Base-by-base conservation (phyloP, 2,113 vertebrate genomes). In the Myodes glareolus region DNA sequence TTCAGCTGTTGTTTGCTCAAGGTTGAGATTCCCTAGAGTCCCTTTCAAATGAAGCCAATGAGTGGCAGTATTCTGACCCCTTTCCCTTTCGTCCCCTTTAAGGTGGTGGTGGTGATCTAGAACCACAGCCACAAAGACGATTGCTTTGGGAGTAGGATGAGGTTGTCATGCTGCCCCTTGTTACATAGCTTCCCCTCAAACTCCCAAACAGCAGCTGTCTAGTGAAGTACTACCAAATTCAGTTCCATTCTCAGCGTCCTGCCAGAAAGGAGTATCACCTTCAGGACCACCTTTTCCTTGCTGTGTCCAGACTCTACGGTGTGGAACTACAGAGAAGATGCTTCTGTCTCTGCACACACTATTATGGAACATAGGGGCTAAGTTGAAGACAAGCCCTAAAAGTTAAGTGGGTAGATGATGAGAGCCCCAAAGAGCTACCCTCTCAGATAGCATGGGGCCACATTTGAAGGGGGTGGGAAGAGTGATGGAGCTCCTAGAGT, bases 21-120 rank as follows among this genome's bases (percentile, higher is more conserved):
- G 47, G 17, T 90, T 94, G 88, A 58, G 58, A 52, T 63, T 90
- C 52, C 63, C 47, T 39, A 88, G 72, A 73, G 42, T 78, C 21
- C 3, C 89, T 97, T 95, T 39, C 29, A 82, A 36, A 36, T 68
- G 93, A 91, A 36, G 75, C 72, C 45, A 82, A 68, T 72, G 61
- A 91, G 45, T 72, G 73, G 75, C 16, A 87, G n/a, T 47, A 75
- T 90, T 94, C 33, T 33, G 52, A 91, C 39, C 91, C 84, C 21
- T 39, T 39, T 11, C 27, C 33, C n/a, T 50, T 39, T 42, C 5
- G 13, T 92, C 11, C 77, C 61, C 68, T 23, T 23, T 77, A 85
- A 76, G 19, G 12, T 23, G 3, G 5, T 61, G 39, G 45, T 77
- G 70, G 5, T 86, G 0, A 3, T 82, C 55, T 92, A 78, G 90